phyloP scores from a whole-genome alignment of 1,140 invertebrate species.

The Amphibalanus amphitrite region DNA sequence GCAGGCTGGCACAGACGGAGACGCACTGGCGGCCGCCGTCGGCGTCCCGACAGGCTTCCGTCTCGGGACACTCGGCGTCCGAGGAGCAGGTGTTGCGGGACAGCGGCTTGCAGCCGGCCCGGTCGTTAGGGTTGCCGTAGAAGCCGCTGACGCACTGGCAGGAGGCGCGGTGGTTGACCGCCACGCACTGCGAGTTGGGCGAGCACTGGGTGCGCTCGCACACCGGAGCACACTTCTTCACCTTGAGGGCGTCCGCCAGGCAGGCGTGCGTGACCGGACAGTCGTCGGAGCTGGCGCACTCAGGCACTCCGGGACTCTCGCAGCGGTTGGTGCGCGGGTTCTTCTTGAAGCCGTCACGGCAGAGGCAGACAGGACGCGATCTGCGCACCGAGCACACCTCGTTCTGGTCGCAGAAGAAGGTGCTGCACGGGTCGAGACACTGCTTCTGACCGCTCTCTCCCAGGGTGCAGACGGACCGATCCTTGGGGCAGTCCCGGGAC shows the following conservation, averaged over 20 bases:
- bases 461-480: constrained; percentile 31
- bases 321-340: constrained; percentile 59
- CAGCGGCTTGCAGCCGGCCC: constrained; percentile 55
- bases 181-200: constrained; percentile 57
- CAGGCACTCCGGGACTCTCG: constrained; percentile 65
- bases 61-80: constrained; percentile 62
- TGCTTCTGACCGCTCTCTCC: constrained; percentile 36
- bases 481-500: constrained; percentile 48
- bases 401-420: constrained; percentile 56
- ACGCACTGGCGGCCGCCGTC: constrained; percentile 37
- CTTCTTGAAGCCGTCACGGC: constrained; percentile 54
- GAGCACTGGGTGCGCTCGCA: constrained; percentile 65
- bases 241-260: constrained; percentile 58
- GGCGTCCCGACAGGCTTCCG: constrained; percentile 45
- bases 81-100: constrained; percentile 52
- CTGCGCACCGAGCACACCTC: constrained; percentile 52
- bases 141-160: constrained; percentile 64
- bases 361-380: constrained; percentile 52
- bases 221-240: constrained; percentile 57
- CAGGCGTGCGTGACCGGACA: constrained; percentile 50
- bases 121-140: constrained; percentile 69
- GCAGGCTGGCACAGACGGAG: constrained; percentile 50
- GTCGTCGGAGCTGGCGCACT: constrained; percentile 50
- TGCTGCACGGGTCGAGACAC: constrained; percentile 58
- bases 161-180: constrained; percentile 48